Conservation (phyloP, 2,797 vertebrate species). For the Steatocranus sp. region DNA sequence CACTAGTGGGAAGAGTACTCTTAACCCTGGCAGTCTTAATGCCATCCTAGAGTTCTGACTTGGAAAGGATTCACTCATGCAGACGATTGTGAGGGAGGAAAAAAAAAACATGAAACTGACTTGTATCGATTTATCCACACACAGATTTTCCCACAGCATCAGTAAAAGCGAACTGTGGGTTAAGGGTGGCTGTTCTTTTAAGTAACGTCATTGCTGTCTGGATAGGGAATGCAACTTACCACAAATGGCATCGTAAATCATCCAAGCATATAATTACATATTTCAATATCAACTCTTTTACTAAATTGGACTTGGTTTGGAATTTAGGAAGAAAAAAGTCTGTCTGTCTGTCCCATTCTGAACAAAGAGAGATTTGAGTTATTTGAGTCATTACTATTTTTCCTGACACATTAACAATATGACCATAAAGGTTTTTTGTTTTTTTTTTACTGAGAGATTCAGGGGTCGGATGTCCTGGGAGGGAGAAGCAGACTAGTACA, state of each 20-base stretch:
- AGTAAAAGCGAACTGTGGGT: slow-evolving; percentile 11
- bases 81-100: background rate
- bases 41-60: background rate
- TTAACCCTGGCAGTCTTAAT: background rate
- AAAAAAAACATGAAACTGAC: slow-evolving; percentile 16
- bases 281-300: background rate
- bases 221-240: background rate
- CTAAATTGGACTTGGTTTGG: background rate
- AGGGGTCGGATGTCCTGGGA: background rate
- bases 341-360: background rate
- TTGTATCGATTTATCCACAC: slow-evolving; percentile 38
- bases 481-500: background rate
- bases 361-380: background rate
- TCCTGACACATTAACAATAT: background rate
- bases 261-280: slow-evolving; percentile 6
- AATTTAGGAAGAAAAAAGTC: background rate
- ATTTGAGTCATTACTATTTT: background rate
- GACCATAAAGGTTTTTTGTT: background rate
- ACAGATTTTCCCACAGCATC: slow-evolving; percentile 47
- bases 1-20: background rate
- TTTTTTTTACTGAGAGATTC: slow-evolving; percentile 1
- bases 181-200: background rate
- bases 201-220: slow-evolving; percentile 8
- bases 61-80: slow-evolving; percentile 12
- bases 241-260: background rate